Conservation (phyloP, 2,113 vertebrate species). For the Ciconia maguari region DNA sequence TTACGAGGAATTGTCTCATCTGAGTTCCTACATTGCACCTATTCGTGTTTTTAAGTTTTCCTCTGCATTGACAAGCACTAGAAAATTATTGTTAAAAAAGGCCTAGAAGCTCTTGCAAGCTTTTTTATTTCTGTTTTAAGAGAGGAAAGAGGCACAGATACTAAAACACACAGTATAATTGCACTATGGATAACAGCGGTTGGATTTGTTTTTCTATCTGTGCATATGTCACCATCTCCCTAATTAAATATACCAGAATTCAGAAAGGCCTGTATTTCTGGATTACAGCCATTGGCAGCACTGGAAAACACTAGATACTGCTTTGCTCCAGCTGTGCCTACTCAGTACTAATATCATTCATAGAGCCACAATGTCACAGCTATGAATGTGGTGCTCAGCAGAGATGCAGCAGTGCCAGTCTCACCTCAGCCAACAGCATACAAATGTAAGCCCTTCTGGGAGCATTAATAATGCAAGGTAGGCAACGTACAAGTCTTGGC, state of each 20-base stretch:
- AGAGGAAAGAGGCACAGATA: not conserved
- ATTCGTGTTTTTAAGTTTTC: not conserved
- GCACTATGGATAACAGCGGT: rapidly evolving
- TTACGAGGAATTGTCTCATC: not conserved
- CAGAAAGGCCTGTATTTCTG: not conserved
- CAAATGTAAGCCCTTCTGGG: not conserved
- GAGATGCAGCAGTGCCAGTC: not conserved
- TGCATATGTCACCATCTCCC: not conserved
- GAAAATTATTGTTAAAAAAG: not conserved
- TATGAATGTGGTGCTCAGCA: not conserved
- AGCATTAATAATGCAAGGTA: constrained; percentile 43
- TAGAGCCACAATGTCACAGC: constrained; percentile 13
- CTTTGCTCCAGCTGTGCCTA: constrained; percentile 58
- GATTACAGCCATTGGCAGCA: not conserved
- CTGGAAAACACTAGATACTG: not conserved
- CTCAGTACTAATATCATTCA: not conserved
- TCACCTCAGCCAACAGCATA: constrained; percentile 3
- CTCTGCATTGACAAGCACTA: not conserved
- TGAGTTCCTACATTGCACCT: not conserved
- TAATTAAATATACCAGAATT: not conserved
- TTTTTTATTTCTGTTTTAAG: not conserved
- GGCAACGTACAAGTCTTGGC: constrained; percentile 35
- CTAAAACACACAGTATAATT: not conserved
- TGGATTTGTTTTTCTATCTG: not conserved
- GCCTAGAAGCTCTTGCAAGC: not conserved